Base-by-base conservation (phyloP, 2,113 vertebrate genomes). In the Miniopterus natalensis region DNA sequence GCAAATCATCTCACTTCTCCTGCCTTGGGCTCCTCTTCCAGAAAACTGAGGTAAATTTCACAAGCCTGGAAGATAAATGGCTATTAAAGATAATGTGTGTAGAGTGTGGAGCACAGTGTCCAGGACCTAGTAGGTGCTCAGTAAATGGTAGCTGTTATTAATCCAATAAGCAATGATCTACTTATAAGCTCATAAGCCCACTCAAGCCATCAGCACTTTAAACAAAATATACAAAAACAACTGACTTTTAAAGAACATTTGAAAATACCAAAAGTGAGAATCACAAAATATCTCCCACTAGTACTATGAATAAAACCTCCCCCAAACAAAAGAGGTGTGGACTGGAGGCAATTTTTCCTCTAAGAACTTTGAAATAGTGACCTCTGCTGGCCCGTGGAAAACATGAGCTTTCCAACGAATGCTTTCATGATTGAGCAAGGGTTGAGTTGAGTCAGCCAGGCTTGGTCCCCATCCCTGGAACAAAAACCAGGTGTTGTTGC, bases 401-500 rank as follows among this genome's bases (percentile, higher is more conserved):
- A n/a, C 85, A 59, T 0, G 25, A 49, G 83, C 51, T 45, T 91
- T 90, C 73, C 94, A 78, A 51, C 63, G 61, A 75, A 61, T 17
- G 83, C 73, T 84, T 89, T 59, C 71, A 89, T 2, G 73, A 95
- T 3, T 27, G n/a, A 92, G 71, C 77, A 92, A 95, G 90, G 77
- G n/a, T 49, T 88, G 92, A 90, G 70, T 59, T 85, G 90, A 92
- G 75, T 59, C 70, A 90, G 84, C 81, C 59, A 94, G 90, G 53
- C 85, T 96, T 78, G 81, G 94, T 95, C 85, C 68, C 92, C 63
- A 66, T 93, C 61, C 42, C 80, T 36, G 75, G 80, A 95, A 97
- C 97, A 92, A 96, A 97, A 96, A 88, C 92, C 96, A 98, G 96
- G 97, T 97, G 95, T 83, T 97, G 95, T 79, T 97, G 88, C 84